Base-by-base conservation (phyloP, 2,888 invertebrate genomes). In the Cheiracanthium punctorium region DNA sequence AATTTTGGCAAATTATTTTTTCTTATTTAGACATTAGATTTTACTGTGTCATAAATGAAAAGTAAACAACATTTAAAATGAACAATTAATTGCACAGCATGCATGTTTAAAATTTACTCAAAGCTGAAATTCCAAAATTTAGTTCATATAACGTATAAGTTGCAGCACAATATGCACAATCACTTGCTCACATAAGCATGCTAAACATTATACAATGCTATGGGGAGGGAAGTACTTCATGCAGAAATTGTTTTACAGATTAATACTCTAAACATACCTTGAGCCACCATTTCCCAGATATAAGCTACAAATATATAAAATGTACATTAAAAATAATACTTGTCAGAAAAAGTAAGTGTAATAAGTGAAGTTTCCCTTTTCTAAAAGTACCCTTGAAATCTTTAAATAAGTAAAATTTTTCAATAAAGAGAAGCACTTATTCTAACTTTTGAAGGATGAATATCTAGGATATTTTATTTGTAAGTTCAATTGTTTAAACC, bases 271-370 rank as follows among this genome's bases (percentile, higher is more conserved):
- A n/a, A 90, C 90, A 93, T 94, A 94, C 94, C 94, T 94, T 94
- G 90, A 93, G 93, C 93, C 93, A 93, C 93, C 93, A 93, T 92
- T 93, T 94, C 91, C 94, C 93, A 91, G 93, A 92, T 91, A 93
- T 93, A 93, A 93, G 93, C 92, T 93, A 93, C 94, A 94, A 94
- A 93, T 91, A 92, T 91, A 91, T 91, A 91, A 91, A 92, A 90
- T 89, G 89, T 89, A 30, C 8, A 58, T 58, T 58, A 58, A 24
- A 58, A 58, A 58, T 24, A 58, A 48, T 48, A 48, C 17, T 48
- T 48, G 10, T 7, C 2, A 48, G 43, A 48, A 17, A 48, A 17
- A 17, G 43, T 2, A 28, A 64, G n/a, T n/a, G n/a, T 20, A 64
- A 64, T 12, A 64, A 28, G 12, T 41, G 41, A 2, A 37, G 37